Conservation (phyloP, 2,797 vertebrate genomes). For the Phataginus tricuspis region DNA sequence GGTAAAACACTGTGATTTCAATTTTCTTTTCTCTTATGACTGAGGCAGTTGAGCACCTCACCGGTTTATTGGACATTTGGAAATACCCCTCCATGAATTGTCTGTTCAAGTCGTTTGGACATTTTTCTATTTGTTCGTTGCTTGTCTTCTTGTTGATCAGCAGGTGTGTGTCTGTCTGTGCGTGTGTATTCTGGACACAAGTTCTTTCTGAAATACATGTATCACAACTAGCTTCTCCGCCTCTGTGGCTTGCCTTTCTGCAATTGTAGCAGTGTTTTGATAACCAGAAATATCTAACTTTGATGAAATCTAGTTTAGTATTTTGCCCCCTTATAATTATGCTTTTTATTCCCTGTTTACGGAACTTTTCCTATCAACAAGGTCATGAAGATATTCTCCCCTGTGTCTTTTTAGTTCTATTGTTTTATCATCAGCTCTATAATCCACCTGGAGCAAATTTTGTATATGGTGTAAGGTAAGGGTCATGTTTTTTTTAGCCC, state of each 20-base stretch:
- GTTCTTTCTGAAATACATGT: not conserved
- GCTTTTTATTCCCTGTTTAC: not conserved
- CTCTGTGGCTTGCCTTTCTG: not conserved
- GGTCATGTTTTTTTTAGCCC: not conserved
- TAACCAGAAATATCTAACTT: not conserved
- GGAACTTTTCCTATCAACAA: not conserved
- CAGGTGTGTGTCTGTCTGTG: not conserved
- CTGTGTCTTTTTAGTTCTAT: not conserved
- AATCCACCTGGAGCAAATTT: not conserved
- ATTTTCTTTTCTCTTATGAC: not conserved
- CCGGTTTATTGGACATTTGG: not conserved
- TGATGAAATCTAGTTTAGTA: not conserved
- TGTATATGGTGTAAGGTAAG: not conserved
- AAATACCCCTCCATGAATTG: not conserved
- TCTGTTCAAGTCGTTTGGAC: not conserved
- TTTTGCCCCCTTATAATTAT: not conserved
- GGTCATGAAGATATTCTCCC: not conserved
- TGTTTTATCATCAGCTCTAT: not conserved
- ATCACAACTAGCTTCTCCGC: not conserved
- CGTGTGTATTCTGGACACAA: not conserved
- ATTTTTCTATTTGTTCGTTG: not conserved
- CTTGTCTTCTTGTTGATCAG: not conserved
- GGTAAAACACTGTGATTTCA: not conserved
- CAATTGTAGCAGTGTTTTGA: not conserved
- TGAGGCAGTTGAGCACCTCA: not conserved